Evolutionary conservation across 1,140 invertebrate genomes (phyloP), one percentile per base, ranked within the genome.

Genomic region (Drosophila arawakana): DNA sequence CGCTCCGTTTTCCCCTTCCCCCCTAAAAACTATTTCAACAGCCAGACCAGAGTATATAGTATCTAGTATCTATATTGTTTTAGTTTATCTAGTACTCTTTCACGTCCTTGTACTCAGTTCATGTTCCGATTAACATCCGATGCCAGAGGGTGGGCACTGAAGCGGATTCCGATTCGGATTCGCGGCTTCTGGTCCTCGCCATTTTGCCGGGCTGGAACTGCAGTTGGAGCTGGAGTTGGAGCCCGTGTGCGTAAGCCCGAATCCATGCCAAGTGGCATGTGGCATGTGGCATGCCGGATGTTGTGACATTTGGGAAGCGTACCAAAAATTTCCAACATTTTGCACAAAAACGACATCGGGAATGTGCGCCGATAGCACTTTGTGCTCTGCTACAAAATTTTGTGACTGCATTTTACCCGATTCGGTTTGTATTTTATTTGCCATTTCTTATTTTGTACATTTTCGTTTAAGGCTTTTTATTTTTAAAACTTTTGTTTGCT

Each of bases 281-380:
- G 44, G 44, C 44, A 47, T 47, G 78, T 76, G 82, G 82, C 82
- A 72, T 77, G 80, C 83, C 82, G 82, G 83, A 88, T 75, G 73
- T 78, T 66, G 76, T 65, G 76, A 78, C 73, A 78, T 78, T 78
- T 86, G 76, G 71, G 71, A 75, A 76, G 59, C 69, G 69, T 76
- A 73, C 59, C 62, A 86, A 86, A 82, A 82, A 86, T 82, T 86
- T 83, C 60, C 60, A 68, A 71, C 79, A 82, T 82, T 85, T 81
- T 68, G 25, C 39, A 59, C 75, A 60, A 75, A 76, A 81, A 46
- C 63, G 41, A 44, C 72, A 55, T 59, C 18, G 59, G 55, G 52
- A 78, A 75, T 75, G 78, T 54, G 25, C 49, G 49, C 72, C 72
- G 72, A 57, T 74, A 70, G 67, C 81, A 73, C 46, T 78, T 66